Conservation (phyloP, 2,797 vertebrate genomes). For the Enteromius argenteus region DNA sequence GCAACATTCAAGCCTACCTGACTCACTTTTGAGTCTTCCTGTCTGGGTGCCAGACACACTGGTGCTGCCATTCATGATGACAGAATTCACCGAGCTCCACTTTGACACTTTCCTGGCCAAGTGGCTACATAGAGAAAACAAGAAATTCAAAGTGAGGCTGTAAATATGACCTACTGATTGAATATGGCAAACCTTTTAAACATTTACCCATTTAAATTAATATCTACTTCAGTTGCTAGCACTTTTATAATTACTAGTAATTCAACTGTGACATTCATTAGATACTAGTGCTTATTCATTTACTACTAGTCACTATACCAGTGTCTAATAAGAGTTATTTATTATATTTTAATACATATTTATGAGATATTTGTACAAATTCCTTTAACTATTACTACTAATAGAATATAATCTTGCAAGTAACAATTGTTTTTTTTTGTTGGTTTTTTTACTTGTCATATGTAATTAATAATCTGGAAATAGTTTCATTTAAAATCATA, state of each 20-base stretch:
- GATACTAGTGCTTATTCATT: background rate
- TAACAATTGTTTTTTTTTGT: background rate
- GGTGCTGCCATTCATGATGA: constrained; percentile 81
- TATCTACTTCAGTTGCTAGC: background rate
- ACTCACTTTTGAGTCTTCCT: constrained; percentile 68
- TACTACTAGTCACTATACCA: background rate
- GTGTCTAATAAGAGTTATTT: background rate
- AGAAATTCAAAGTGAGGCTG: background rate
- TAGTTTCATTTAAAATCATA: background rate
- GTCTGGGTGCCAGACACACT: constrained; percentile 69
- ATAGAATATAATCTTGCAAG: background rate
- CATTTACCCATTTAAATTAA: background rate
- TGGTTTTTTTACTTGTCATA: background rate
- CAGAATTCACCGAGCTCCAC: constrained; percentile 57
- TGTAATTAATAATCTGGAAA: background rate
- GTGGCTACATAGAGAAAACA: constrained; percentile 6
- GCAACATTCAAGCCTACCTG: constrained; percentile 65
- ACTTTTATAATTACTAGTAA: background rate
- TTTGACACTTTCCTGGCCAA: constrained; percentile 37
- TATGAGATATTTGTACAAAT: background rate
- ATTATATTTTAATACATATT: background rate
- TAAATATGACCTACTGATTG: background rate
- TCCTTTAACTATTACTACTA: background rate
- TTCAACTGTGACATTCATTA: background rate
- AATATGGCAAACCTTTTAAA: background rate